Conservation (phyloP, 2,797 vertebrate species). For the Distichodus sexfasciatus region DNA sequence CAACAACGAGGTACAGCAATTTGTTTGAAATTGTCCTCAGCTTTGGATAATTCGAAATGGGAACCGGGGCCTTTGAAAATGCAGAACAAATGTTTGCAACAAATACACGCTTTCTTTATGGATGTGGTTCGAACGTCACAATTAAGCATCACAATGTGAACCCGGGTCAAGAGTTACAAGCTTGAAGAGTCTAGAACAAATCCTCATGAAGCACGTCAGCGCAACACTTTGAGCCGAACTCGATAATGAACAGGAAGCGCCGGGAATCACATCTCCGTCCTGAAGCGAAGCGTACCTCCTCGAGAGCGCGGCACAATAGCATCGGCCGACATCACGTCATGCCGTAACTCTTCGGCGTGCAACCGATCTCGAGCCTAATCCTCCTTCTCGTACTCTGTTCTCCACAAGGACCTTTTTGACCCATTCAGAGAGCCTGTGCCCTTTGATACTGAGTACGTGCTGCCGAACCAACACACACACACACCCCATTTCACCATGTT, state of each 20-base stretch:
- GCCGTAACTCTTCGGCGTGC: conserved; percentile 48
- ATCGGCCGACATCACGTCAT: conserved; percentile 31
- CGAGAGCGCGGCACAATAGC: neutral
- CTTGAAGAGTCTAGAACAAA: conserved; percentile 3
- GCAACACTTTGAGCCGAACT: neutral
- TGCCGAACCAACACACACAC: conserved; percentile 48
- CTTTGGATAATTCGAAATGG: too few species aligned
- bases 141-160: conserved; percentile 15
- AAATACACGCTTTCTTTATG: conserved; percentile 9
- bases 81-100: neutral
- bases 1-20: too few species aligned
- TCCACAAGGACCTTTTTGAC: conserved; percentile 61
- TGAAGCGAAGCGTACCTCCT: neutral
- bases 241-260: conserved; percentile 23
- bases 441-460: conserved; percentile 74
- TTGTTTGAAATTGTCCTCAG: too few species aligned
- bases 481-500: conserved; percentile 43
- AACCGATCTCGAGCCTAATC: conserved; percentile 64
- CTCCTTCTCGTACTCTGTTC: conserved; percentile 55
- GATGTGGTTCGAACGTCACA: conserved; percentile 12
- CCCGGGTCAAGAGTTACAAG: conserved; percentile 20
- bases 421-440: conserved; percentile 65
- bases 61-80: neutral
- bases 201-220: neutral
- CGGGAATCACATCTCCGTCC: neutral